Evolutionary conservation across 2,888 invertebrate genomes (phyloP), one percentile per base, ranked within the genome.

Genomic region (Lasioglossum malachurum): DNA sequence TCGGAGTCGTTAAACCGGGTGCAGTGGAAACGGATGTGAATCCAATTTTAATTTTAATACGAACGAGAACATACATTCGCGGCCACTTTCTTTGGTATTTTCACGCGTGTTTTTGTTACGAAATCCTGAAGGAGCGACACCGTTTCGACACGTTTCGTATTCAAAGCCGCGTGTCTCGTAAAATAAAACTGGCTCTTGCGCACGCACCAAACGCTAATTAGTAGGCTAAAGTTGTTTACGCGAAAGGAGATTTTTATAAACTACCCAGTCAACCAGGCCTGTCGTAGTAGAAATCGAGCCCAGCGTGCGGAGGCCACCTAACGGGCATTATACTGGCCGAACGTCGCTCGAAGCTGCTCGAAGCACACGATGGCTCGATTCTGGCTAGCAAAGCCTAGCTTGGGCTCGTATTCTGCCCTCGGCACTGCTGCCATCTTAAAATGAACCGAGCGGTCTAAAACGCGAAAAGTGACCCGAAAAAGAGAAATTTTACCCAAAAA

Each of bases 181-280:
- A 83, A 88, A 75, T 72, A 49, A 84, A 27, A 77, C 19, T 38
- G 8, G 75, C 31, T 73, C 53, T 19, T 79, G 53, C 57, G 41
- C 67, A 41, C 74, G 72, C 76, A 78, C 35, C 67, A 74, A 72
- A 75, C 72, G n/a, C 71, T 84, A 89, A 89, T 89, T 89, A 86
- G 82, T 67, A 35, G 31, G 2, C 19, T 35, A 19, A 7, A 35
- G 8, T 8, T 19, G 31, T 67, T 7, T 8, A 67, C 19, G 35
- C 35, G 16, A 67, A 67, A 19, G 8, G 16, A 35, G 2, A 31
- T 31, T 35, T 31, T 81, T 84, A 86, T 84, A 88, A 84, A 84
- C 73, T n/a, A n/a, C n/a, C n/a, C n/a, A n/a, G n/a, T n/a, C n/a
- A n/a, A n/a, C n/a, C n/a, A n/a, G n/a, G n/a, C n/a, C n/a, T n/a